Conservation (phyloP, 2,888 invertebrate genomes). For the Metellina segmentata region DNA sequence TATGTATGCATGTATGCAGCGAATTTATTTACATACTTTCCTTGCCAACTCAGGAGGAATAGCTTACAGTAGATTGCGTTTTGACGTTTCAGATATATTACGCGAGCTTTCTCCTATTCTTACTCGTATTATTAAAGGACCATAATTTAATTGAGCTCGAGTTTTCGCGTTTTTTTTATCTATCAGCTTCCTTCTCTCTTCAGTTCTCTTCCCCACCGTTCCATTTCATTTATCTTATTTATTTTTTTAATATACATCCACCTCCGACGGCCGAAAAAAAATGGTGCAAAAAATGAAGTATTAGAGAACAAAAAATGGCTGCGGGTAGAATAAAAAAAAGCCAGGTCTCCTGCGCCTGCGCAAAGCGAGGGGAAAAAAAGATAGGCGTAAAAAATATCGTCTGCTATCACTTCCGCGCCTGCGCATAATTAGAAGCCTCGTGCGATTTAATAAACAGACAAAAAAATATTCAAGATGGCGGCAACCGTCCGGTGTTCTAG, state of each 20-base stretch:
- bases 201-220: slow-evolving; percentile 37
- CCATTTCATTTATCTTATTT: slow-evolving; percentile 70
- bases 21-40: slow-evolving; percentile 58
- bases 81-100: slow-evolving; percentile 65
- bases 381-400: neutral
- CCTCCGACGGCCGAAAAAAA: slow-evolving; percentile 3
- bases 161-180: slow-evolving; percentile 20
- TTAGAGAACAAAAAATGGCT: slow-evolving; percentile 15
- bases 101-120: slow-evolving; percentile 17
- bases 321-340: slow-evolving; percentile 18
- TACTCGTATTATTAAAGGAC: slow-evolving; percentile 65
- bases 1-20: neutral
- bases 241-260: slow-evolving; percentile 53
- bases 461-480: slow-evolving; percentile 26
- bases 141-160: slow-evolving; percentile 72
- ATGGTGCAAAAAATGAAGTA: slow-evolving; percentile 25
- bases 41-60: slow-evolving; percentile 28
- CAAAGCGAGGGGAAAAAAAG: slow-evolving; percentile 3
- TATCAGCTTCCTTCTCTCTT: slow-evolving; percentile 11
- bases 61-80: slow-evolving; percentile 68
- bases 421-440: slow-evolving; percentile 3
- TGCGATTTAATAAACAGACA: neutral
- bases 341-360: neutral
- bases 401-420: neutral
- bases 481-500: neutral